Evolutionary conservation across 2,113 vertebrate species (phyloP).

Genomic region (Nothoprocta pentlandii): DNA sequence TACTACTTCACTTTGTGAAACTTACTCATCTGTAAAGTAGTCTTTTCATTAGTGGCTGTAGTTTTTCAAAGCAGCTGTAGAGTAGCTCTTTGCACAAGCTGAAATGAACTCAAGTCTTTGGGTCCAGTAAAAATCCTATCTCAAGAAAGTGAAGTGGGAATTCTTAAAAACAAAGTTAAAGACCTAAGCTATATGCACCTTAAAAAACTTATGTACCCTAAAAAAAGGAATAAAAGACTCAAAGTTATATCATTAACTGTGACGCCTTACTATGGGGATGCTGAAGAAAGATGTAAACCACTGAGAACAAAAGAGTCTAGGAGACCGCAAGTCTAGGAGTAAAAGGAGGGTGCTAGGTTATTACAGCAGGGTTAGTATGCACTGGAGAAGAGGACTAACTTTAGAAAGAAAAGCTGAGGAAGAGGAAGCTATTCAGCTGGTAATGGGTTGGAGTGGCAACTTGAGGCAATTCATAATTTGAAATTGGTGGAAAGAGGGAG

Average conservation of each 20-base stretch:
- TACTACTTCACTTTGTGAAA: not conserved
- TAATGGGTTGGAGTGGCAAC: not conserved
- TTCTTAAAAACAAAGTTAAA: not conserved
- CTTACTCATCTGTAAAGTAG: not conserved
- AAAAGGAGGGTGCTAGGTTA: accelerated
- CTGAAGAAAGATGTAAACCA: not conserved
- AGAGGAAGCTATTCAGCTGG: not conserved
- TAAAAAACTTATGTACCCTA: not conserved
- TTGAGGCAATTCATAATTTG: not conserved
- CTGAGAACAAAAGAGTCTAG: not conserved
- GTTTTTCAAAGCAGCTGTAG: not conserved
- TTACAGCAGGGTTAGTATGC: not conserved
- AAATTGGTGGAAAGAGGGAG: not conserved
- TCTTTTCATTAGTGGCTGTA: not conserved
- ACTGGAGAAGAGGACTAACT: not conserved
- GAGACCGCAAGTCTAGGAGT: not conserved
- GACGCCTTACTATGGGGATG: not conserved
- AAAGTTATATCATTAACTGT: not conserved
- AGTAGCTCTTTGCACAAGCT: not conserved
- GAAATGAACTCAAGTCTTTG: not conserved
- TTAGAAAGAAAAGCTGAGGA: not conserved
- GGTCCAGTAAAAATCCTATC: not conserved
- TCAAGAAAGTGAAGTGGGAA: not conserved
- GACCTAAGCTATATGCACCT: not conserved
- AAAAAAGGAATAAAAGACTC: not conserved